These are phyloP conservation scores for Polyommatus icarus DNA, from an alignment of 2,888 invertebrate species.

Conservation along the genomic window DNA sequence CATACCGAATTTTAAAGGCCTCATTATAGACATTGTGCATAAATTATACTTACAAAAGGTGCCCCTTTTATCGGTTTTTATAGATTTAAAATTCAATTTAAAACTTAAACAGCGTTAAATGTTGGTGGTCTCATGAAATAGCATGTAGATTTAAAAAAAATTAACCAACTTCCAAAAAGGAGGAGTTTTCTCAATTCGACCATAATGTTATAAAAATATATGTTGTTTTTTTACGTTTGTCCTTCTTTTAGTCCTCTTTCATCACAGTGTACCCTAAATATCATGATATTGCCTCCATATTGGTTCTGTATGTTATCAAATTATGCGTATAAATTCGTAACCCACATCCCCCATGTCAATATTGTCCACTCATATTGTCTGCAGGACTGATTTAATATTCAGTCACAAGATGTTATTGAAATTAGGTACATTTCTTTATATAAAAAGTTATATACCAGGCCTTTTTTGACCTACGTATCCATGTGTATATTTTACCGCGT, in stretches of 20 bases:
- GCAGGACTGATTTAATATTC: background rate
- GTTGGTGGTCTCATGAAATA: too few relatives aligned
- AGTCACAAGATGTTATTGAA: background rate
- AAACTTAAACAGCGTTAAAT: too few relatives aligned
- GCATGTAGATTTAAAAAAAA: too few relatives aligned
- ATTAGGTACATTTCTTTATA: background rate
- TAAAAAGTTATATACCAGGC: background rate
- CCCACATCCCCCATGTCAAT: background rate
- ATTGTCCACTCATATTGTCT: background rate
- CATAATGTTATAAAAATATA: too few relatives aligned
- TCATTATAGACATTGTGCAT: slow-evolving; percentile 25
- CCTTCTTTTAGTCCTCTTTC: background rate
- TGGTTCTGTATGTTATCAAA: slow-evolving; percentile 7
- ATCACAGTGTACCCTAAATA: background rate
- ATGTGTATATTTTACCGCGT: too few relatives aligned
- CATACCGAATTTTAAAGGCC: slow-evolving; percentile 1
- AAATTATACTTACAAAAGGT: slow-evolving; percentile 4
- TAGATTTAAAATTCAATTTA: background rate
- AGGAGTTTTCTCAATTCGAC: too few relatives aligned
- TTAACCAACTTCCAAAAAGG: too few relatives aligned
- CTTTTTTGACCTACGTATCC: too few relatives aligned
- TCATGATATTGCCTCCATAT: background rate
- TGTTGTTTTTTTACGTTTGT: too few relatives aligned
- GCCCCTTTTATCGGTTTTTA: background rate
- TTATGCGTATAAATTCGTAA: background rate